phyloP scores from a whole-genome alignment of 1,140 invertebrate genomes.

The Cardiocondyla obscurior region DNA sequence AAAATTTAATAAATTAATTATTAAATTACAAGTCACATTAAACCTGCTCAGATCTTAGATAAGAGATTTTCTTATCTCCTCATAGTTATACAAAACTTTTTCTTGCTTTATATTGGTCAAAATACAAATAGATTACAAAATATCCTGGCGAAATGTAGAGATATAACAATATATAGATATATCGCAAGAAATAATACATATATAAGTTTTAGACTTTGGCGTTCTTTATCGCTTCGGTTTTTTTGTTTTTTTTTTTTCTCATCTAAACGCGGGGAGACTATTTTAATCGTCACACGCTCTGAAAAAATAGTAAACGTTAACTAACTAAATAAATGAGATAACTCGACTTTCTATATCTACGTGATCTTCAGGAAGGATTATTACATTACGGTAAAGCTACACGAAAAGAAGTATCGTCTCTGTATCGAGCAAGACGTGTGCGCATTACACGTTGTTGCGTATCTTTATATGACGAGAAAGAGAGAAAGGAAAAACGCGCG shows the following conservation, averaged over 20 bases:
- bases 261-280: constrained; percentile 11
- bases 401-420: constrained; percentile 38
- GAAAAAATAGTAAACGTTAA: constrained; percentile 16
- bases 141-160: neutral
- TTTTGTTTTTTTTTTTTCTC: too few species aligned
- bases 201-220: constrained; percentile 54
- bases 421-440: neutral
- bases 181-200: neutral
- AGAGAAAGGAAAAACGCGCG: neutral
- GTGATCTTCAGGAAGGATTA: neutral
- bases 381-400: constrained; percentile 22
- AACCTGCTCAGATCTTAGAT: neutral
- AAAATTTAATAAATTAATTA: neutral
- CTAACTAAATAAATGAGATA: constrained; percentile 29
- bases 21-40: neutral
- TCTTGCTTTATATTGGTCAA: neutral
- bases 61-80: neutral
- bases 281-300: neutral
- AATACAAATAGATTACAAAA: neutral
- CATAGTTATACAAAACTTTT: neutral
- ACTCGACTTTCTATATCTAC: constrained; percentile 12
- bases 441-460: neutral
- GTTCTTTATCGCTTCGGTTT: constrained; percentile 33
- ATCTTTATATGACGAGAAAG: neutral
- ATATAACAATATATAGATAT: neutral